phyloP scores from a whole-genome alignment of 2,113 vertebrate species.

The Circaetus gallicus region DNA sequence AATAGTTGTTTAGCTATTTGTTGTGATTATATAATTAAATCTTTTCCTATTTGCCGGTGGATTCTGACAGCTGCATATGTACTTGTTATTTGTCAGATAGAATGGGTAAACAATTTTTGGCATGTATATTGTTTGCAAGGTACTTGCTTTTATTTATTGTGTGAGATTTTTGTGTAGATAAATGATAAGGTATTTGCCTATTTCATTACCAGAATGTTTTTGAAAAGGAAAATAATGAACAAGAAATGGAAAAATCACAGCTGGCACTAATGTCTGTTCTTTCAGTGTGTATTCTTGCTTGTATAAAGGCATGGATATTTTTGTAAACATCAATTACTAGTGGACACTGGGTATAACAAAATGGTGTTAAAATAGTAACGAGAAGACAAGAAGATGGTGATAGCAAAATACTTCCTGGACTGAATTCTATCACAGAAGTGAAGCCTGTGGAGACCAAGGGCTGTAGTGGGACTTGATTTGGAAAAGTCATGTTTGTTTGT shows the following conservation, averaged over 20 bases:
- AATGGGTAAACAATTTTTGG: neutral
- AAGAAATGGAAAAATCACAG: neutral
- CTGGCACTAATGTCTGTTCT: neutral
- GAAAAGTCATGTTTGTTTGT: neutral
- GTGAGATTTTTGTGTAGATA: neutral
- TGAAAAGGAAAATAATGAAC: neutral
- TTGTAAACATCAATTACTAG: neutral
- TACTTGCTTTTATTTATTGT: neutral
- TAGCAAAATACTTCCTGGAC: neutral
- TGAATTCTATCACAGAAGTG: neutral
- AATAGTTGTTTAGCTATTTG: neutral
- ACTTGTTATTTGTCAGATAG: neutral
- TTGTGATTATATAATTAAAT: neutral
- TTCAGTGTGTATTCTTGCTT: neutral
- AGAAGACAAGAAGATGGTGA: neutral
- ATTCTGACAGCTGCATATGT: neutral
- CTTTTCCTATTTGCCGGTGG: neutral
- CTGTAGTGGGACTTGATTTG: neutral
- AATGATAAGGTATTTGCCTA: neutral
- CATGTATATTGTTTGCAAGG: neutral
- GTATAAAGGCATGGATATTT: neutral
- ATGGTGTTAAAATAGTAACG: neutral
- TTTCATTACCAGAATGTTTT: neutral
- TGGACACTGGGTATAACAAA: neutral
- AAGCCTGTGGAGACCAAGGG: neutral